Conservation (phyloP, 1,140 invertebrate genomes). For the Drosophila varians region DNA sequence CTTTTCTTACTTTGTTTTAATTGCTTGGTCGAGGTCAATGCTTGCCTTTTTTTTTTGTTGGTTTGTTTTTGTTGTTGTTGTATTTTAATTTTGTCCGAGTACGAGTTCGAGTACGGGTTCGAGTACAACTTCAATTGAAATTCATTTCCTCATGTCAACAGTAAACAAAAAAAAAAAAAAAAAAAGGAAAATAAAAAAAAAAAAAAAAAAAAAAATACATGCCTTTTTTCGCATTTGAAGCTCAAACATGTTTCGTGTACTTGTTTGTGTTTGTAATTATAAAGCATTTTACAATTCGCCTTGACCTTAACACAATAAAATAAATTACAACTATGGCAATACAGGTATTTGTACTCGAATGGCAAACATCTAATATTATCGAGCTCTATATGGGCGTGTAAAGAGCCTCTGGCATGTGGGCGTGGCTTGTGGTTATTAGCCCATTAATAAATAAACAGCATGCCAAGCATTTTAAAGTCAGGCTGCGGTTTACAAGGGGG, state of each 20-base stretch:
- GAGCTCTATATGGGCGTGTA: slow-evolving; percentile 18
- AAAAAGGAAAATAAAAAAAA: slow-evolving; percentile 1
- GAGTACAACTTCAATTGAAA: slow-evolving; percentile 55
- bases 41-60: slow-evolving; percentile 21
- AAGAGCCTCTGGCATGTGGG: slow-evolving; percentile 20
- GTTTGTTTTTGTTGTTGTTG: slow-evolving; percentile 21
- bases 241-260: slow-evolving; percentile 28
- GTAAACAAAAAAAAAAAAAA: slow-evolving; percentile 1
- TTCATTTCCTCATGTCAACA: slow-evolving; percentile 70
- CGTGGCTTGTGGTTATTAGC: slow-evolving; percentile 38
- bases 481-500: slow-evolving; percentile 16
- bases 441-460: slow-evolving; percentile 55
- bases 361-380: neutral
- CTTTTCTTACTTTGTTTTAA: slow-evolving; percentile 26
- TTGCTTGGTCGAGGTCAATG: slow-evolving; percentile 52
- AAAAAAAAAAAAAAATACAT: neutral
- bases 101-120: slow-evolving; percentile 6
- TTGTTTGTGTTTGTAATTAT: slow-evolving; percentile 51
- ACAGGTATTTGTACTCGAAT: neutral
- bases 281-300: slow-evolving; percentile 67
- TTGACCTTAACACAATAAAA: slow-evolving; percentile 83
- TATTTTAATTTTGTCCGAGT: neutral
- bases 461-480: slow-evolving; percentile 35
- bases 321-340: slow-evolving; percentile 71
- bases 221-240: slow-evolving; percentile 14